Evolutionary conservation across 2,113 vertebrate species (phyloP), one percentile per base, ranked within the genome.

Genomic region (Lanius ludovicianus): DNA sequence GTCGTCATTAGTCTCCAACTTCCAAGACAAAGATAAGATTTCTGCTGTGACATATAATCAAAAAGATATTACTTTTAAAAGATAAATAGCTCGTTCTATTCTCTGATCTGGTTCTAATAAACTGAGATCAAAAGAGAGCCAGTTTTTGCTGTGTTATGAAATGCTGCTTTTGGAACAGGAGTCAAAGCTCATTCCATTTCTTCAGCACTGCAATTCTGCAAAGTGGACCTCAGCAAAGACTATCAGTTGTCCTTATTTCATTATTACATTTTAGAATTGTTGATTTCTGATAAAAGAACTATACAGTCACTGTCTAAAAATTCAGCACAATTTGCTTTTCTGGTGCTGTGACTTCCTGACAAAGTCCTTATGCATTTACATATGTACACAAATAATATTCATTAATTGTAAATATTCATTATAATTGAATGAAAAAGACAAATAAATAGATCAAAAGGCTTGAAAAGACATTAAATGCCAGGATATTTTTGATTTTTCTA

Each of bases 31-130:
- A 95, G 93, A 93, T 95, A 88, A 94, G 96, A 73, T 84, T 97
- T 95, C 91, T 91, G 83, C 86, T 96, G 71, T 84, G 94, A 90
- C 91, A 90, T 50, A 22, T 73, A 95, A 94, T 95, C 91, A 95
- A 93, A 96, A 96, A 96, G 71, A 87, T 91, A 96, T 90, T 97
- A 94, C 91, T 93, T 97, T 93, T 79, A 22, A 91, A 86, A 96
- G 95, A 96, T 90, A 96, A 96, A 97, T 93, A 95, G 85, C 41
- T 90, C 14, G 0, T 83, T 84, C 91, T 70, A 14, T 78, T 87
- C 90, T 78, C 87, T 81, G 90, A 92, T 95, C 84, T 76, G 67
- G 74, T 82, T 92, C 95, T 96, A 90, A 96, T 96, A 96, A 96
- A 93, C 90, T 39, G 33, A 82, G 84, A 95, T 92, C 81, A 86